Conservation (phyloP, 2,797 vertebrate genomes). For the Hemibagrus guttatus region DNA sequence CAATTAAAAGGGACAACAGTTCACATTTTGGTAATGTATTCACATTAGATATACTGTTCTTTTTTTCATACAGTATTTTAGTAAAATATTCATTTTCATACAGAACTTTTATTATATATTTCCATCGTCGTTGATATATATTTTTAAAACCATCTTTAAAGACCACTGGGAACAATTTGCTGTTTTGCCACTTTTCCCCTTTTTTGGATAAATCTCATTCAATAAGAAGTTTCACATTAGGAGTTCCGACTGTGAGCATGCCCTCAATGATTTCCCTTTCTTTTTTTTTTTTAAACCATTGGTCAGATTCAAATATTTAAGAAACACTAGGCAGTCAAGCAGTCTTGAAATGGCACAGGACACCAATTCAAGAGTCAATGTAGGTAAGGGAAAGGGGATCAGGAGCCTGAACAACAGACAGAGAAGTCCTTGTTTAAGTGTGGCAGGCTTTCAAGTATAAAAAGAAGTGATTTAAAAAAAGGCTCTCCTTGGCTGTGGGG, state of each 20-base stretch:
- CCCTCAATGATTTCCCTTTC: constrained; percentile 15
- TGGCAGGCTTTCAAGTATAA: constrained; percentile 80
- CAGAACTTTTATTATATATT: constrained; percentile 38
- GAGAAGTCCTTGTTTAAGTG: constrained; percentile 70
- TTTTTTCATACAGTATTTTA: constrained; percentile 76
- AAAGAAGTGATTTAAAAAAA: constrained; percentile 75
- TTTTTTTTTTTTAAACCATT: constrained; percentile 48
- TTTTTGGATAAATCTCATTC: constrained; percentile 26
- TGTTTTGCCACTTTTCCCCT: neutral
- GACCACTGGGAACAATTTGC: constrained; percentile 34
- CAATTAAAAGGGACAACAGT: constrained; percentile 78
- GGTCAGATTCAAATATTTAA: constrained; percentile 47
- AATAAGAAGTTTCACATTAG: constrained; percentile 12
- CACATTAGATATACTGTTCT: constrained; percentile 81
- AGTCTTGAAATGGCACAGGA: constrained; percentile 59
- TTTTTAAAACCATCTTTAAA: constrained; percentile 35
- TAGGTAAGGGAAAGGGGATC: constrained; percentile 64
- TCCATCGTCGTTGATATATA: constrained; percentile 22
- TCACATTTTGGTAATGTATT: constrained; percentile 78
- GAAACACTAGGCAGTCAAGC: constrained; percentile 50
- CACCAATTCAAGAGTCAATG: constrained; percentile 70
- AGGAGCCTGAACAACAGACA: constrained; percentile 68
- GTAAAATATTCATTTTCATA: constrained; percentile 68
- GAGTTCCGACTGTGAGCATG: constrained; percentile 44
- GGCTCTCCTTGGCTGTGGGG: constrained; percentile 81